A percentile compares a stretch with the other conserved stretches of the same genome.
Conservation (phyloP, 1,140 invertebrate species). For the Euura saliciscinereae region DNA sequence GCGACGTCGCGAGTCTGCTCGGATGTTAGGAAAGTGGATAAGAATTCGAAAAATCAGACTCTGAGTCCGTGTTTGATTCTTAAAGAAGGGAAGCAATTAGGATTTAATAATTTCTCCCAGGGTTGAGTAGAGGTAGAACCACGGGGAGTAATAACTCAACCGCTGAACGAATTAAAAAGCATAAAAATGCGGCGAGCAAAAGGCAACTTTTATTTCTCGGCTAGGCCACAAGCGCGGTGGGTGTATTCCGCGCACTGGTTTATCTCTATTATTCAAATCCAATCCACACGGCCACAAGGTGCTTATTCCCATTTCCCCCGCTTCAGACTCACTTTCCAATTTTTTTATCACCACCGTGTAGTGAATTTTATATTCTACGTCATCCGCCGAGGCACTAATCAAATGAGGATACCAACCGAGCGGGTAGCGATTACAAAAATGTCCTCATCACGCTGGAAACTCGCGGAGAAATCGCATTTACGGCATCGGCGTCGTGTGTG, state of each 20-base stretch:
- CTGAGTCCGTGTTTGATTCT: not conserved
- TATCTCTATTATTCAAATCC: slow-evolving; percentile 1
- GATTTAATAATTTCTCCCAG: not conserved
- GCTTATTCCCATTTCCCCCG: slow-evolving; percentile 4
- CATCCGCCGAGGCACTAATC: not conserved
- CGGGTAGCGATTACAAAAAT: too few relatives aligned
- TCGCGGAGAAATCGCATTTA: not conserved
- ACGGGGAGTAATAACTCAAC: not conserved
- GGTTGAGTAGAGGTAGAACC: not conserved
- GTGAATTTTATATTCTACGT: not conserved
- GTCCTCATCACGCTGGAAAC: not conserved
- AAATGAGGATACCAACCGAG: too few relatives aligned
- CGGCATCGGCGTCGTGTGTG: not conserved
- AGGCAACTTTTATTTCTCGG: not conserved
- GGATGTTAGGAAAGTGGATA: not conserved
- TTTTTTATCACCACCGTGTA: not conserved
- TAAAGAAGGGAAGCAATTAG: not conserved
- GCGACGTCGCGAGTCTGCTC: slow-evolving; percentile 21
- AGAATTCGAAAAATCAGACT: not conserved
- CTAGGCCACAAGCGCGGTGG: not conserved
- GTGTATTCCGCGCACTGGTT: not conserved
- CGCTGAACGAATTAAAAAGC: slow-evolving; percentile 1
- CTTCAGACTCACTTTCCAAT: not conserved
- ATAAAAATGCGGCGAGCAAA: slow-evolving; percentile 4
- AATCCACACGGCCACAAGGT: not conserved